These are phyloP conservation scores for Capitella teleta DNA, from an alignment of 1,140 invertebrate species.

Conservation along the genomic window DNA sequence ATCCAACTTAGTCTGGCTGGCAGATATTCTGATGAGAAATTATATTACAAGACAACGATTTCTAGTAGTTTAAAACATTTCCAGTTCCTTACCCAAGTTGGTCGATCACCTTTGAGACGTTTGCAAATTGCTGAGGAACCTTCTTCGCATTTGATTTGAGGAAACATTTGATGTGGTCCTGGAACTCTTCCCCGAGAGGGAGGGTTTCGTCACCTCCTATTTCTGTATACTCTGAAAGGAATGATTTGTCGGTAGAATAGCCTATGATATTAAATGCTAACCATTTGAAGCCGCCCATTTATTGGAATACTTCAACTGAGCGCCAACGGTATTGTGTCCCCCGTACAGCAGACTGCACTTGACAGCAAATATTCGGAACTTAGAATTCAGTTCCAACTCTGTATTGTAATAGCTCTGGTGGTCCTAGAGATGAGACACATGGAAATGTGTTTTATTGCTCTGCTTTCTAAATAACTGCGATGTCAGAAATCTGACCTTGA, in stretches of 20 bases:
- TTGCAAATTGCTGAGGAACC: conserved; percentile 19
- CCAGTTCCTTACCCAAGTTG: conserved; percentile 28
- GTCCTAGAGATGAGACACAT: conserved; percentile 4
- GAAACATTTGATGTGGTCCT: conserved; percentile 21
- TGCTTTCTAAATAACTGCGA: too few species aligned
- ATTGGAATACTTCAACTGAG: conserved; percentile 5
- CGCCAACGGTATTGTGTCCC: conserved; percentile 11
- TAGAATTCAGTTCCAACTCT: conserved; percentile 12
- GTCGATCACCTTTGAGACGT: conserved; percentile 27
- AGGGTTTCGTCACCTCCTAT: conserved; percentile 14
- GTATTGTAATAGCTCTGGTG: conserved; percentile 10
- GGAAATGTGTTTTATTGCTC: too few species aligned
- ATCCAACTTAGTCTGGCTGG: background rate
- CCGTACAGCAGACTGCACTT: conserved; percentile 14
- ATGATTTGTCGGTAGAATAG: too few species aligned
- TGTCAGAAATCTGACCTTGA: too few species aligned
- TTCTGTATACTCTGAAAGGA: conserved; percentile 17
- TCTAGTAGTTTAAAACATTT: background rate
- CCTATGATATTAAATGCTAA: too few species aligned
- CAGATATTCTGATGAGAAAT: conserved; percentile 2
- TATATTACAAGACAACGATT: background rate
- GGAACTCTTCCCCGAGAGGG: conserved; percentile 15
- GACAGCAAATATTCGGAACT: conserved; percentile 12
- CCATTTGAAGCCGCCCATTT: too few species aligned
- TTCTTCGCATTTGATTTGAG: conserved; percentile 25